These are phyloP conservation scores for Acanthurus lineatus DNA, from an alignment of 2,797 vertebrate species.

Conservation along the genomic window DNA sequence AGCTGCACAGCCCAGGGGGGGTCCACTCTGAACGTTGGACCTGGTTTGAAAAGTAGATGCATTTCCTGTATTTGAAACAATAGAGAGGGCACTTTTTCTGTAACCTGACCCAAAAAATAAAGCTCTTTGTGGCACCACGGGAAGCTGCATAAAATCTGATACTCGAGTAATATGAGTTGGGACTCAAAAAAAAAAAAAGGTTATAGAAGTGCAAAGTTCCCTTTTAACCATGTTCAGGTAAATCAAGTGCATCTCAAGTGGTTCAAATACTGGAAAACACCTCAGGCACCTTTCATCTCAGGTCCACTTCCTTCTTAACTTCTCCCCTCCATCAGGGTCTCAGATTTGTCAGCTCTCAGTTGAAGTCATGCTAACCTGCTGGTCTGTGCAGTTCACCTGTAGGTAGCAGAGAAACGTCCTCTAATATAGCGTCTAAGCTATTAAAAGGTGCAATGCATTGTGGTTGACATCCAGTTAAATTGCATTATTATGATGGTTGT, in stretches of 20 bases:
- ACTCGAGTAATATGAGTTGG: too few species aligned
- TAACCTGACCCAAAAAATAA: neutral
- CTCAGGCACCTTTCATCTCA: neutral
- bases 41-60: conserved; percentile 9
- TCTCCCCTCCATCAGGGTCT: neutral
- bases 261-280: conserved; percentile 29
- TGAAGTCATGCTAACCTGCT: conserved; percentile 43
- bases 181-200: too few species aligned
- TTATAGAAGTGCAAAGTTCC: neutral
- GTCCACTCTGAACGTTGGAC: conserved; percentile 45
- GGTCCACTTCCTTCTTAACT: conserved; percentile 3
- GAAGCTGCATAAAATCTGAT: neutral
- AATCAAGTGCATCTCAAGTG: conserved; percentile 45
- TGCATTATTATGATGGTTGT: neutral
- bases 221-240: neutral
- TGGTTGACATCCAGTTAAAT: neutral
- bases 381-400: conserved; percentile 77
- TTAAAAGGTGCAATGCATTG: conserved; percentile 85
- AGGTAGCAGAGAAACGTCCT: conserved; percentile 31
- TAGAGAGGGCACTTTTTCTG: conserved; percentile 15
- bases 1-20: conserved; percentile 61
- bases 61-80: conserved; percentile 28
- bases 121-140: neutral
- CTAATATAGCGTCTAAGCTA: conserved; percentile 64
- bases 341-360: neutral